Evolutionary conservation across 2,113 vertebrate genomes (phyloP), one percentile per base, ranked within the genome.

Genomic region (Colossoma macropomum): DNA sequence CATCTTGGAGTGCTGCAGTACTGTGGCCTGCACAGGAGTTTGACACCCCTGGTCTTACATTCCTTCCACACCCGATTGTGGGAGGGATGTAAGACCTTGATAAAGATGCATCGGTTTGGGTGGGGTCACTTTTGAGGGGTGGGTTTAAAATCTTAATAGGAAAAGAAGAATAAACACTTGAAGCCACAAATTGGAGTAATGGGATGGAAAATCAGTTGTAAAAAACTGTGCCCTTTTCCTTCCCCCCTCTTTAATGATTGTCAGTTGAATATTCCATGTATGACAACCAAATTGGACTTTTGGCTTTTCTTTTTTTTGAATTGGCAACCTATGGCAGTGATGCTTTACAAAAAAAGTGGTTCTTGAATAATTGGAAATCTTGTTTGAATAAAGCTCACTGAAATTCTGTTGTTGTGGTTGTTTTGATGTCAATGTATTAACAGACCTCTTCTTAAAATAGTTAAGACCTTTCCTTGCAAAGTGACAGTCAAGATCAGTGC

Each of bases 321-420:
- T 88, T 95, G 93, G 93, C 89, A 84, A 28, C 80, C 89, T 56
- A 59, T 90, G 89, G 92, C 94, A 93, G 94, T 95, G 93, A 87
- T 45, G 92, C 92, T 85, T 75, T 76, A 84, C 75, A 71, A 78
- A 69, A 88, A 63, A 79, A 91, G n/a, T 86, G 78, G 81, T 88
- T 86, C 59, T 62, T 23, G 23, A 27, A 62, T 25, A 62, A 62
- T 62, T 25, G 23, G 23, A 59, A 90, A 79, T 81, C 85, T 88
- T 88, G 93, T 93, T 94, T 48, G 79, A 87, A 95, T 95, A 95
- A 95, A 95, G 91, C 93, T 95, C 94, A 94, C 94, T 95, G 93
- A 92, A 94, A 92, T 92, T 91, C 92, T 17, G 25, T 34, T 23
- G 70, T 17, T 27, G 23, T 82, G 19, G 79, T 28, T 25, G 13